Evolutionary conservation across 2,888 invertebrate species (phyloP), one percentile per base, ranked within the genome.

Genomic region (Timema podura): DNA sequence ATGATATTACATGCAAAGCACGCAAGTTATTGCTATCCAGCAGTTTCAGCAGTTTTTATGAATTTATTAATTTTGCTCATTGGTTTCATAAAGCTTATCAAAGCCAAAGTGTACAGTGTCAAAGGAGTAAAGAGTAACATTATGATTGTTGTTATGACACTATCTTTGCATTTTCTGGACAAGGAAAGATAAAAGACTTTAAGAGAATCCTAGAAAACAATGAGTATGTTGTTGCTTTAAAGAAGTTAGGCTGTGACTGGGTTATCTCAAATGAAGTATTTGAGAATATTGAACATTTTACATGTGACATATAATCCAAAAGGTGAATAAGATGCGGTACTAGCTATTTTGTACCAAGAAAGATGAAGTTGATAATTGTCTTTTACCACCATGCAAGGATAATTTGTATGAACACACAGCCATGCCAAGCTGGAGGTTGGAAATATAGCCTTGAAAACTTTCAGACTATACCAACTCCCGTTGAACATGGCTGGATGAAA

Each of bases 271-370:
- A 54, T 54, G 54, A 54, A 13, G 54, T 54, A 54, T 54, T 54
- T 13, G 11, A 54, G n/a, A n/a, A 11, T 11, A 54, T 54, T 54
- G 54, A 54, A 54, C 54, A 11, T 54, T 54, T 54, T 54, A 54
- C 54, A 15, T 54, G 54, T 54, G 54, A 54, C 54, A 11, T 54
- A 16, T 54, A 54, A n/a, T 54, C 54, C 54, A 54, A 54, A 54
- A 54, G 9, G 54, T 54, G 9, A 54, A 54, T 54, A 16, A 54
- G 54, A 54, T 54, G 54, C 54, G 54, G 54, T 54, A 15, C 54
- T 6, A 54, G 9, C 54, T 54, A 54, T 54, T 54, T 54, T 11
- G n/a, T 13, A 54, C 8, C 7, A 54, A 54, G 8, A 54, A 54
- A 54, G 54, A 6, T 11, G 5, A 54, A 54, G 54, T 54, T 16